Conservation (phyloP, 2,113 vertebrate genomes). For the Syngnathus floridae region DNA sequence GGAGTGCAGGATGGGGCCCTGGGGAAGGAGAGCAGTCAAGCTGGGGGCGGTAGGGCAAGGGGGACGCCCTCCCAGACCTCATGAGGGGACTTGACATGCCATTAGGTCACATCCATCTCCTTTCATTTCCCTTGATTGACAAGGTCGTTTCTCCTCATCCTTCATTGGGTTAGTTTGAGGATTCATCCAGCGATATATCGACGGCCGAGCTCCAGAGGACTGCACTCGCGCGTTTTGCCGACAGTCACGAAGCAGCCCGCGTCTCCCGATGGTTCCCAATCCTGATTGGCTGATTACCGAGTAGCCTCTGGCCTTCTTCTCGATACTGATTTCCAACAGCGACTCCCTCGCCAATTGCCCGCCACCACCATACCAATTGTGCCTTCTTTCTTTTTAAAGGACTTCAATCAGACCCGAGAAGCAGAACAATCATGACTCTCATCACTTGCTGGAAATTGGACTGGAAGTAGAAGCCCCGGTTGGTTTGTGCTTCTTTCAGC, state of each 20-base stretch:
- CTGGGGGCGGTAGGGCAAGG: slow-evolving; percentile 4
- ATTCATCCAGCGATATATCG: no score
- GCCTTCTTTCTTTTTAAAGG: slow-evolving; percentile 29
- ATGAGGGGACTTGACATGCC: slow-evolving; percentile 48
- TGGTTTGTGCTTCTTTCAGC: background rate
- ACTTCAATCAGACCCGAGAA: slow-evolving; percentile 59
- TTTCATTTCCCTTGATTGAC: slow-evolving; percentile 30
- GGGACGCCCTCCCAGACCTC: slow-evolving; percentile 36
- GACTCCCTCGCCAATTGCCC: background rate
- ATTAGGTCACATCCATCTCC: slow-evolving; percentile 57
- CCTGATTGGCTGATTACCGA: slow-evolving; percentile 42
- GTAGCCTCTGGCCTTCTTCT: slow-evolving; percentile 9
- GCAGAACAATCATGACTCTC: slow-evolving; percentile 49
- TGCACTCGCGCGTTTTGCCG: background rate
- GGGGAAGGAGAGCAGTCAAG: slow-evolving; percentile 11
- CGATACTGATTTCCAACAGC: slow-evolving; percentile 8
- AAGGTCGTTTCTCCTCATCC: background rate
- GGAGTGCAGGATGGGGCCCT: slow-evolving; percentile 37
- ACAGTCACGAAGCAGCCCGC: background rate
- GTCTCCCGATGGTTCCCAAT: slow-evolving; percentile 12
- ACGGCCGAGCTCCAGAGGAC: background rate
- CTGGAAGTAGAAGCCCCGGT: slow-evolving; percentile 20
- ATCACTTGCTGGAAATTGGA: slow-evolving; percentile 52
- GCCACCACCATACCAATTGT: slow-evolving; percentile 24
- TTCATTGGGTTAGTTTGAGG: background rate